These are phyloP conservation scores for Agonum fuliginosum DNA, from an alignment of 2,888 invertebrate genomes.

Conservation along the genomic window DNA sequence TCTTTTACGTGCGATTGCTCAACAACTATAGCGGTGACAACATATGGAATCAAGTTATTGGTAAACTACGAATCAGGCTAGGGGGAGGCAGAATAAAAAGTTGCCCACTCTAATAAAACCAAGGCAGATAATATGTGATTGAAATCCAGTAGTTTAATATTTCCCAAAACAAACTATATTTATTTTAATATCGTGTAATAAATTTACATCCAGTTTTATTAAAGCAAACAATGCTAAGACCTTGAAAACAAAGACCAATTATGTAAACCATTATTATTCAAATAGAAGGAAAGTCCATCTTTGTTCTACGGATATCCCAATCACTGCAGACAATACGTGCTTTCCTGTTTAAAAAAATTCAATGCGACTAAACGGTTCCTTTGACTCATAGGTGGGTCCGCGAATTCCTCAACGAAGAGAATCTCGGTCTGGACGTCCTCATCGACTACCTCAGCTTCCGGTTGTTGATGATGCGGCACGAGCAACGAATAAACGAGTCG, in stretches of 20 bases:
- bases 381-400: slow-evolving; percentile 91
- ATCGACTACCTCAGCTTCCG: slow-evolving; percentile 98
- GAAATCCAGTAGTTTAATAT: no score
- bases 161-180: no score
- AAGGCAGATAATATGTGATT: no score
- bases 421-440: slow-evolving; percentile 96
- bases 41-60: no score
- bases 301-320: slow-evolving; percentile 5
- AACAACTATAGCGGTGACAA: no score
- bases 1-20: no score
- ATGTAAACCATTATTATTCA: not conserved
- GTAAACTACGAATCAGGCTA: no score
- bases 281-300: not conserved
- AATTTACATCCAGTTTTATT: no score
- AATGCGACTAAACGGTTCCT: not conserved
- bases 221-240: not conserved
- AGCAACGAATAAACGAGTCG: slow-evolving; percentile 87
- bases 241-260: not conserved
- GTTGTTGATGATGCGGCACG: slow-evolving; percentile 94
- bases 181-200: no score
- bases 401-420: slow-evolving; percentile 96
- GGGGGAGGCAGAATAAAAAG: no score
- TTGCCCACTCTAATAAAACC: no score
- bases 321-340: slow-evolving; percentile 15
- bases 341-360: not conserved